Evolutionary conservation across 2,797 vertebrate genomes (phyloP).

Genomic region (Peromyscus aztecus): DNA sequence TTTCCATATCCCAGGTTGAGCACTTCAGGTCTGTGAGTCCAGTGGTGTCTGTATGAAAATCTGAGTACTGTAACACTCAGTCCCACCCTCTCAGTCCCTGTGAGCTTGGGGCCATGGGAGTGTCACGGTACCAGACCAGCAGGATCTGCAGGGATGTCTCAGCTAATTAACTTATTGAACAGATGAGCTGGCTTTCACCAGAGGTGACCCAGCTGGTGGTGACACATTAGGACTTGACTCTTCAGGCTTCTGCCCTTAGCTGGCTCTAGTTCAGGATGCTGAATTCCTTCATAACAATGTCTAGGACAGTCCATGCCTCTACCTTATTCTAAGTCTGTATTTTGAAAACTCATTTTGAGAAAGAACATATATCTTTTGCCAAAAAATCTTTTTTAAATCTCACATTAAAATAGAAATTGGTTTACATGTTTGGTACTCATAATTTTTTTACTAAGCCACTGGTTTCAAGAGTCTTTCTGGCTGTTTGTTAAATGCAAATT

Average conservation of each 20-base stretch:
- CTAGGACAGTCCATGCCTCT: neutral
- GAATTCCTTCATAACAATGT: conserved; percentile 22
- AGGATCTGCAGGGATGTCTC: conserved; percentile 21
- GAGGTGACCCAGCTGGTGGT: conserved; percentile 18
- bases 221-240: neutral
- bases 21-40: neutral
- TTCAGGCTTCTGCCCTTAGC: neutral
- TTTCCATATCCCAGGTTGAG: neutral
- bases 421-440: conserved; percentile 22
- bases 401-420: conserved; percentile 54
- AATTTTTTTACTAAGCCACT: conserved; percentile 44
- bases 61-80: neutral
- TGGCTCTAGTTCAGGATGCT: neutral
- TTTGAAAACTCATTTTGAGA: conserved; percentile 60
- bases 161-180: conserved; percentile 65
- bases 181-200: conserved; percentile 45
- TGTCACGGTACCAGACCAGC: neutral
- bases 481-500: conserved; percentile 33
- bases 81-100: neutral
- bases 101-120: neutral
- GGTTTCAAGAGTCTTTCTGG: neutral
- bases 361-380: conserved; percentile 3
- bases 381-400: conserved; percentile 56
- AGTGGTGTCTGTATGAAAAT: conserved; percentile 14
- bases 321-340: conserved; percentile 47